Evolutionary conservation across 2,888 invertebrate species (phyloP).

Genomic region (Lycaena phlaeas): DNA sequence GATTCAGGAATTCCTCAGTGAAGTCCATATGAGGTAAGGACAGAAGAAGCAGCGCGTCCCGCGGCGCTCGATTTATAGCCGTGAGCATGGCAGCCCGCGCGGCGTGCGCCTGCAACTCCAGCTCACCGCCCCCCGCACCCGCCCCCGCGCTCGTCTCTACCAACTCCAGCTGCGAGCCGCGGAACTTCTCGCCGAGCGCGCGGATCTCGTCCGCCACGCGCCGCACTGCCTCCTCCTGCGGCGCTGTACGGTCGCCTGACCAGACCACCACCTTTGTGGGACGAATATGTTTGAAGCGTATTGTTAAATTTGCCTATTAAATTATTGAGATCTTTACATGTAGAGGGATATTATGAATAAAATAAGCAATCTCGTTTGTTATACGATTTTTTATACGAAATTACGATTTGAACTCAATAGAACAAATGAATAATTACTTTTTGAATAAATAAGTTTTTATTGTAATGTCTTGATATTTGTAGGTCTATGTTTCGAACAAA

Average conservation of each 20-base stretch:
- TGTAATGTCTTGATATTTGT: no score
- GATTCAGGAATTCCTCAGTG: constrained; percentile 89
- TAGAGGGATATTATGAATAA: no score
- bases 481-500: no score
- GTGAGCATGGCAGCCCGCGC: constrained; percentile 78
- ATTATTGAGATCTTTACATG: no score
- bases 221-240: constrained; percentile 12
- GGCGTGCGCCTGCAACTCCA: constrained; percentile 71
- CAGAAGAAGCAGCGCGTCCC: constrained; percentile 82
- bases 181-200: constrained; percentile 18
- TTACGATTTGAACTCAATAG: no score
- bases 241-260: constrained; percentile 13
- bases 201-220: constrained; percentile 18
- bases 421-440: no score
- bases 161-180: constrained; percentile 21
- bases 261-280: constrained; percentile 17
- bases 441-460: no score
- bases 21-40: constrained; percentile 79
- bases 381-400: no score
- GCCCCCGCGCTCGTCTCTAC: constrained; percentile 9
- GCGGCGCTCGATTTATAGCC: constrained; percentile 78
- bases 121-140: constrained; percentile 11
- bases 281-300: no score
- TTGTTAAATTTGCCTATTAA: no score
- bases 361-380: no score